Percentiles rank a stretch among this genome's conserved stretches.
Evolutionary conservation across 2,113 vertebrate genomes (phyloP).

Genomic region (Myrmecophaga tridactyla): DNA sequence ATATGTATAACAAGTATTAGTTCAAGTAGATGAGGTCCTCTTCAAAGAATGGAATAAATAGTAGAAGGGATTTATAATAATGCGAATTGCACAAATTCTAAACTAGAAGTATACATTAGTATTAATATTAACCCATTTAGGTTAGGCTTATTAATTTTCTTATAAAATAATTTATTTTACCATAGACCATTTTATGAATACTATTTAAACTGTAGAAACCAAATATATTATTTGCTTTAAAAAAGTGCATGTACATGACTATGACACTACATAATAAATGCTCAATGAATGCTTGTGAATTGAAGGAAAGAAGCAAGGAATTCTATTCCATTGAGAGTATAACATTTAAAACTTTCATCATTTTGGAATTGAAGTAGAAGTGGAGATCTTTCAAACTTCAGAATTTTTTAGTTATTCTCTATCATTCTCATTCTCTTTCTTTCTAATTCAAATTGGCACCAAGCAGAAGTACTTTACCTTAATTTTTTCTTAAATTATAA

Average conservation of each 20-base stretch:
- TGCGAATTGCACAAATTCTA: neutral
- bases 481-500: neutral
- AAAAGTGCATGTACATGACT: neutral
- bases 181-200: conserved; percentile 22
- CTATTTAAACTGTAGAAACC: neutral
- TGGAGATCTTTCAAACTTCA: neutral
- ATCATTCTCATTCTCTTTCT: neutral
- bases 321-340: neutral
- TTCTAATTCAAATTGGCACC: neutral
- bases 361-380: neutral
- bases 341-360: neutral
- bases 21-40: neutral
- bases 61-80: neutral
- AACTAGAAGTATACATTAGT: neutral
- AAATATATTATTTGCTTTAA: neutral
- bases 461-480: neutral
- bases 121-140: conserved; percentile 5
- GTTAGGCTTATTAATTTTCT: neutral
- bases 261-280: neutral
- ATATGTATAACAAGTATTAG: neutral
- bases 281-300: neutral
- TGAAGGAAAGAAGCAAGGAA: neutral
- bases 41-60: neutral
- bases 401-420: neutral
- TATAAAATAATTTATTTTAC: conserved; percentile 13